Conservation (phyloP, 2,797 vertebrate species). For the Micropoecilia bifurca region DNA sequence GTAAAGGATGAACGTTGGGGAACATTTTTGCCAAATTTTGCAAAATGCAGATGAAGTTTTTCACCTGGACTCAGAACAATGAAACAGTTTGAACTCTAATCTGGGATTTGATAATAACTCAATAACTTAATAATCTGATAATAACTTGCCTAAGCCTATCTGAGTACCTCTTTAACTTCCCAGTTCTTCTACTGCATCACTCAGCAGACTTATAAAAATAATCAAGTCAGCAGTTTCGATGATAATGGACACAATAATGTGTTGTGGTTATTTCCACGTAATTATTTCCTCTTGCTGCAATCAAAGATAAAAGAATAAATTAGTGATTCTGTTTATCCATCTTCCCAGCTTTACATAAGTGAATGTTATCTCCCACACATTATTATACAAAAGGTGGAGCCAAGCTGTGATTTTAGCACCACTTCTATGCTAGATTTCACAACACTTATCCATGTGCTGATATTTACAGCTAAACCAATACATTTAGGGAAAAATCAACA, state of each 20-base stretch:
- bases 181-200: not conserved
- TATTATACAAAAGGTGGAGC: not conserved
- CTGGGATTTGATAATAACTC: slow-evolving; percentile 40
- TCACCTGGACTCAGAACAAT: not conserved
- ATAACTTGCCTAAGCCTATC: slow-evolving; percentile 38
- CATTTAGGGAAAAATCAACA: slow-evolving; percentile 58
- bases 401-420: not conserved
- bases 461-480: slow-evolving; percentile 60
- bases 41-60: not conserved
- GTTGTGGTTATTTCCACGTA: no score
- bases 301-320: not conserved
- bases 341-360: slow-evolving; percentile 14
- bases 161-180: slow-evolving; percentile 41
- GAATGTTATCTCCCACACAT: not conserved
- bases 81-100: slow-evolving; percentile 8
- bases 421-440: slow-evolving; percentile 6
- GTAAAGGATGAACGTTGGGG: not conserved
- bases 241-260: not conserved
- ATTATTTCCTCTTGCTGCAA: not conserved
- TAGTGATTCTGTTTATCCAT: not conserved
- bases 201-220: not conserved
- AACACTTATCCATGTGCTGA: slow-evolving; percentile 22
- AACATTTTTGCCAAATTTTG: not conserved
- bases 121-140: no score
- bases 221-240: not conserved